Base-by-base conservation (phyloP, 2,797 vertebrate genomes). In the Leuciscus waleckii region DNA sequence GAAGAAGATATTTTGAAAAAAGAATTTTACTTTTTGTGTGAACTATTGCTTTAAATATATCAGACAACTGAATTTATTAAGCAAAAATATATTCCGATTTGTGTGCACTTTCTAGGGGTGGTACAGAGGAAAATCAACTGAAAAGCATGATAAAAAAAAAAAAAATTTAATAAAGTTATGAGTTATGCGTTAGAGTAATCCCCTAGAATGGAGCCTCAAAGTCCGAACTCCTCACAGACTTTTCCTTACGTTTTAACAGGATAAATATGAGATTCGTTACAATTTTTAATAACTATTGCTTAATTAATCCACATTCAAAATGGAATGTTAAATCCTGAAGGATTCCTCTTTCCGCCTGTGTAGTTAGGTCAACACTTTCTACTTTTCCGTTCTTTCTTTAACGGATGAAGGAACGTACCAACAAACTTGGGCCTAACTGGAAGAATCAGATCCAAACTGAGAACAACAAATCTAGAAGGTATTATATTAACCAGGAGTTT, bases 241-340 rank as follows among this genome's bases (percentile, higher is more conserved):
- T 88, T 89, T 91, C 92, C 93, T 90, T 94, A 94, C 91, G 93
- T 94, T 94, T 91, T 94, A 93, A 93, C 92, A 90, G 92, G 92
- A 94, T 94, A 92, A 94, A 92, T 91, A 87, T 85, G 89, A 90
- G 93, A 92, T 93, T 93, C 89, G 92, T 93, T 93, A 92, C 90
- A 91, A 90, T 92, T 94, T 91, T 94, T 94, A 95, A 94, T 95
- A 90, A 86, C 92, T 92, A 91, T 93, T 93, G 92, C 93, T 95
- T 95, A 96, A 95, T 96, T 95, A 95, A 95, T 95, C 94, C 93
- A 91, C 92, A 93, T 92, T 93, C 80, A 92, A 92, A 94, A 91
- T 93, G 91, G 88, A 93, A 87, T 92, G 91, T 91, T 91, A 93
- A 95, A 94, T 90, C 93, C 92, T 83, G 81, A 93, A 94, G 94